These are phyloP conservation scores for Drosophila quinaria DNA, from an alignment of 2,888 invertebrate species.

Conservation along the genomic window DNA sequence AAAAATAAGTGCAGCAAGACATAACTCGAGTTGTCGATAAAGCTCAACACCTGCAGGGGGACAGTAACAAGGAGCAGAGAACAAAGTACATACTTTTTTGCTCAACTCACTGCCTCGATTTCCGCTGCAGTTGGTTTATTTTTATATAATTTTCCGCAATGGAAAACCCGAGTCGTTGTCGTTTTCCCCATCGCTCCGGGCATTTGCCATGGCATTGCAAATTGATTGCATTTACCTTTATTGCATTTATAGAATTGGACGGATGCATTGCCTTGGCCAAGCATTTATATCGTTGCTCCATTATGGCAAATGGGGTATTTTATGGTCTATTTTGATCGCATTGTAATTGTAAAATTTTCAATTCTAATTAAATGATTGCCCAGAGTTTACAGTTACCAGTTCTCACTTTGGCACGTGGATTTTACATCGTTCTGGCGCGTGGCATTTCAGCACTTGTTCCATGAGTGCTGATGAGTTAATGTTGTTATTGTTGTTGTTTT, in stretches of 20 bases:
- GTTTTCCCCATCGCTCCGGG: constrained; percentile 6
- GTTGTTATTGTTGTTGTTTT: constrained; percentile 1
- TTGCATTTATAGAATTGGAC: constrained; percentile 57
- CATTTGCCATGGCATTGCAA: constrained; percentile 63
- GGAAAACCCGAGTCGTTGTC: constrained; percentile 48
- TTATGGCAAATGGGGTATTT: constrained; percentile 29
- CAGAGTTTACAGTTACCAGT: constrained; percentile 10
- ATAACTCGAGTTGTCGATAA: constrained; percentile 35
- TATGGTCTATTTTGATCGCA: constrained; percentile 15
- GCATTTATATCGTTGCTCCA: constrained; percentile 27
- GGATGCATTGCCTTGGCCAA: constrained; percentile 11
- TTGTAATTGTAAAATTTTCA: constrained; percentile 16
- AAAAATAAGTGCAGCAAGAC: constrained; percentile 11
- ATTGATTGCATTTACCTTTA: constrained; percentile 77
- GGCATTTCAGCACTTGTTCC: constrained; percentile 18
- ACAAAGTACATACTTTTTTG: constrained; percentile 23
- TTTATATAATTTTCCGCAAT: constrained; percentile 71
- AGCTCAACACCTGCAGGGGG: constrained; percentile 5
- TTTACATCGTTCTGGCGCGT: constrained; percentile 31
- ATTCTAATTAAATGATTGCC: constrained; percentile 35
- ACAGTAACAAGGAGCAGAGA: neutral
- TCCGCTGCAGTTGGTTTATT: constrained; percentile 46
- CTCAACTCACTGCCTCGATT: constrained; percentile 29
- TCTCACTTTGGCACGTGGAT: constrained; percentile 38
- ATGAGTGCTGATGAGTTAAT: neutral